phyloP scores from a whole-genome alignment of 2,888 invertebrate genomes.

The Brassicogethes aeneus region DNA sequence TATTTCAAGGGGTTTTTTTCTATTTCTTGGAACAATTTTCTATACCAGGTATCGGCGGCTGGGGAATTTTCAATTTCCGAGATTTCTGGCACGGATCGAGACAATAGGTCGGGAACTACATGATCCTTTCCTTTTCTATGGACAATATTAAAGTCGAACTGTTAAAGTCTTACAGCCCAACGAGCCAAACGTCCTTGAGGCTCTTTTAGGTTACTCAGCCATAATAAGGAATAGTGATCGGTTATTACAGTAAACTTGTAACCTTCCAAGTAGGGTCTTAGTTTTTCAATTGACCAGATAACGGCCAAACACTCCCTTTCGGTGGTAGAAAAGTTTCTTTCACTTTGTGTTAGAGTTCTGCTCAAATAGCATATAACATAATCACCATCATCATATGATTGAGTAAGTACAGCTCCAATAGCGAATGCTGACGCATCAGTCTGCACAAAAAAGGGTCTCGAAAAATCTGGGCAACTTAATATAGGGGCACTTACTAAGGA shows the following conservation, averaged over 20 bases:
- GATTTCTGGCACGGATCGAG: constrained; percentile 1
- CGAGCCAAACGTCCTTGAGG: no score
- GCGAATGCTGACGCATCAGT: constrained; percentile 12
- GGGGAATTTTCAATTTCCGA: neutral
- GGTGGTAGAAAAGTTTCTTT: constrained; percentile 11
- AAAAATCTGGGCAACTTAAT: constrained; percentile 9
- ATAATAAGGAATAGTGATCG: no score
- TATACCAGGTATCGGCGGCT: constrained; percentile 9
- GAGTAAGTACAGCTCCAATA: constrained; percentile 13
- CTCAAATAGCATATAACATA: constrained; percentile 1
- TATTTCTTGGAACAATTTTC: neutral
- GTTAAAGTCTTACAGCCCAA: no score
- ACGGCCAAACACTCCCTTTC: constrained; percentile 13
- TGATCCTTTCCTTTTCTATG: constrained; percentile 7
- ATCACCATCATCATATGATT: constrained; percentile 5
- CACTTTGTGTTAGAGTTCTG: constrained; percentile 3
- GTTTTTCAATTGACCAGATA: constrained; percentile 10
- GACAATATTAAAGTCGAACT: no score
- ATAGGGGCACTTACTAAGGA: constrained; percentile 6
- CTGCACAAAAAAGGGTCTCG: constrained; percentile 5
- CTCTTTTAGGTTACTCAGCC: no score
- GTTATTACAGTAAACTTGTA: constrained; percentile 9
- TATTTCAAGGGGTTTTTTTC: constrained; percentile 5
- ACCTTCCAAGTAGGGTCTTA: constrained; percentile 12
- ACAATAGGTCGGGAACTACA: constrained; percentile 4